phyloP scores from a whole-genome alignment of 2,113 vertebrate species.

The Procapra przewalskii region DNA sequence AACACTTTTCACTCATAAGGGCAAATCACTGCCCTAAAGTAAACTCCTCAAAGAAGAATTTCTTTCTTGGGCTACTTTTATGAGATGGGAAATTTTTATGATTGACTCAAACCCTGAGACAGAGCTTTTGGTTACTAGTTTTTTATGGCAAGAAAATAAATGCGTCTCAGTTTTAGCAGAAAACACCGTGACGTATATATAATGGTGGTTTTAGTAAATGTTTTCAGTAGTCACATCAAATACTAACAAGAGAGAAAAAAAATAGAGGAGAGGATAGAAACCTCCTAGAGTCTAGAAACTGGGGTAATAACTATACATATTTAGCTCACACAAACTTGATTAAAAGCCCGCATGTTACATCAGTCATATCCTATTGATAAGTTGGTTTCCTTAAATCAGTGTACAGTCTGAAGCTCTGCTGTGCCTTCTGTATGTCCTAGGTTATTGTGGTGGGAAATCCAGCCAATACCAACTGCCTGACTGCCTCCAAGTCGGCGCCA shows the following conservation, averaged over 20 bases:
- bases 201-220: not conserved
- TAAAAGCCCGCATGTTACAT: not conserved
- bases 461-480: conserved; percentile 98
- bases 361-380: not conserved
- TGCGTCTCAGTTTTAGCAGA: not conserved
- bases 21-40: not conserved
- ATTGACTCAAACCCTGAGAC: not conserved
- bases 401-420: not conserved
- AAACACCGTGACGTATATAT: not conserved
- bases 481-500: conserved; percentile 93
- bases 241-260: not conserved
- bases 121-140: not conserved
- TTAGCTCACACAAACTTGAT: not conserved
- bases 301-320: not conserved
- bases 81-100: not conserved
- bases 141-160: not conserved
- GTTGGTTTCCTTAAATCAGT: not conserved
- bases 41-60: not conserved
- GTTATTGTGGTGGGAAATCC: conserved; percentile 97
- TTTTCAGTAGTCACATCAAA: not conserved
- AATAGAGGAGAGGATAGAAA: not conserved
- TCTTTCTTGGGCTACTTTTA: not conserved
- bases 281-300: not conserved
- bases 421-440: conserved; percentile 72
- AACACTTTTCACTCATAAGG: not conserved